These are phyloP conservation scores for Teleiodes luculella DNA, from an alignment of 2,888 invertebrate species.

Conservation along the genomic window DNA sequence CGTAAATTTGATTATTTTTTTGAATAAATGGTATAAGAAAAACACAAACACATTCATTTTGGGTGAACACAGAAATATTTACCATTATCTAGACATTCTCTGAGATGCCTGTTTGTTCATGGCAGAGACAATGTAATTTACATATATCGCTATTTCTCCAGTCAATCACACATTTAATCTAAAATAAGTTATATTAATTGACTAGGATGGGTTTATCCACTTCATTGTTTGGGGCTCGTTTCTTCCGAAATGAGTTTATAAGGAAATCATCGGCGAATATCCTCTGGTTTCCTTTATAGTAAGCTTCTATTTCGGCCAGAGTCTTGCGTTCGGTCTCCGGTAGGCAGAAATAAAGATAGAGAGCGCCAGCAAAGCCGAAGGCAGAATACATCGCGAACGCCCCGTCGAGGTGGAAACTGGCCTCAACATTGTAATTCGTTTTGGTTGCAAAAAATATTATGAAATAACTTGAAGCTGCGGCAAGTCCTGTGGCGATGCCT, in stretches of 20 bases:
- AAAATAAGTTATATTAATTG: constrained; percentile 29
- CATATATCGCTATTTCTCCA: neutral
- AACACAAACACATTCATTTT: no score
- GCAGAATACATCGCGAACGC: constrained; percentile 67
- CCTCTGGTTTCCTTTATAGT: constrained; percentile 57
- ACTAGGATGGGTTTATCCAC: constrained; percentile 59
- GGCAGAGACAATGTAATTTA: no score
- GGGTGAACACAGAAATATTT: no score
- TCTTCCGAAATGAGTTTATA: constrained; percentile 61
- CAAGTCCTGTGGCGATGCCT: constrained; percentile 70
- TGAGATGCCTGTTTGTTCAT: no score
- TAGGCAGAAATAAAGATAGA: constrained; percentile 72
- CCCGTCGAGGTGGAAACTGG: constrained; percentile 65
- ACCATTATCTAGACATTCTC: neutral
- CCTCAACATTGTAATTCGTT: constrained; percentile 75
- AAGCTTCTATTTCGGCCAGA: constrained; percentile 73
- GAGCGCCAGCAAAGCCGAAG: constrained; percentile 63
- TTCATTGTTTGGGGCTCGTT: constrained; percentile 37
- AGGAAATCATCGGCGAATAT: constrained; percentile 67
- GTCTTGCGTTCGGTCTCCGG: constrained; percentile 77
- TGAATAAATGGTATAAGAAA: no score
- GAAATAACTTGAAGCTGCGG: constrained; percentile 71
- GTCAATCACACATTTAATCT: neutral
- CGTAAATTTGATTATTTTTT: no score
- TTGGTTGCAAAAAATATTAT: constrained; percentile 72